These are phyloP conservation scores for Dichetophora obliterata DNA, from an alignment of 2,888 invertebrate genomes.

Conservation along the genomic window DNA sequence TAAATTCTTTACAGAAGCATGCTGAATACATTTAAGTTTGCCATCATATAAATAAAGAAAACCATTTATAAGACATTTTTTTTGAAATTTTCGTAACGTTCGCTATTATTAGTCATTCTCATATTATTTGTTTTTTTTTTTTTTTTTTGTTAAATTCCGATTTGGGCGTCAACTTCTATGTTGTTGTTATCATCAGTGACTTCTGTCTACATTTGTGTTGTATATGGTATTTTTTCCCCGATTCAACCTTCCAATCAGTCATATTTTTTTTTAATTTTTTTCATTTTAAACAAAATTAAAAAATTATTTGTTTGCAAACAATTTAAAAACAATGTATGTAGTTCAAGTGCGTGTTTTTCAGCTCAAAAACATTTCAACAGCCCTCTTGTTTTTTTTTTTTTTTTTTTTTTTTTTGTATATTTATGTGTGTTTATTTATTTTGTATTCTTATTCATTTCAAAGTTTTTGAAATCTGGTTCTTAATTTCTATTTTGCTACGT, in stretches of 20 bases:
- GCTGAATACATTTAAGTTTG: no score
- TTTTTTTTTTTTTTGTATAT: background rate
- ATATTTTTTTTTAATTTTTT: background rate
- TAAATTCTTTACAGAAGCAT: no score
- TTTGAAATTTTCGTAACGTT: no score
- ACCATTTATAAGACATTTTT: no score
- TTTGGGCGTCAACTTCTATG: background rate
- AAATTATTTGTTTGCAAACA: background rate
- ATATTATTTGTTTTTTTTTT: no score
- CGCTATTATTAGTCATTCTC: no score
- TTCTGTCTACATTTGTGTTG: background rate
- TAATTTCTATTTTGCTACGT: background rate
- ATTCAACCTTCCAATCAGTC: slow-evolving; percentile 4
- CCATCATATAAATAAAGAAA: no score
- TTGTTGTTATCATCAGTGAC: background rate
- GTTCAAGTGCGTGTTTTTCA: background rate
- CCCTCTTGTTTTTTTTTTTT: background rate
- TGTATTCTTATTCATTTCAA: background rate
- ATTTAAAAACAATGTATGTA: background rate
- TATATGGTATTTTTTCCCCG: background rate
- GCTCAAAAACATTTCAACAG: background rate
- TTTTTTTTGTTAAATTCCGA: no score
- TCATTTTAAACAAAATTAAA: background rate
- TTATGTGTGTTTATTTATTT: background rate
- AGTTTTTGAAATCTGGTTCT: background rate